These are phyloP conservation scores for Schlechtendalia chinensis DNA, from an alignment of 1,140 invertebrate genomes.

Conservation along the genomic window DNA sequence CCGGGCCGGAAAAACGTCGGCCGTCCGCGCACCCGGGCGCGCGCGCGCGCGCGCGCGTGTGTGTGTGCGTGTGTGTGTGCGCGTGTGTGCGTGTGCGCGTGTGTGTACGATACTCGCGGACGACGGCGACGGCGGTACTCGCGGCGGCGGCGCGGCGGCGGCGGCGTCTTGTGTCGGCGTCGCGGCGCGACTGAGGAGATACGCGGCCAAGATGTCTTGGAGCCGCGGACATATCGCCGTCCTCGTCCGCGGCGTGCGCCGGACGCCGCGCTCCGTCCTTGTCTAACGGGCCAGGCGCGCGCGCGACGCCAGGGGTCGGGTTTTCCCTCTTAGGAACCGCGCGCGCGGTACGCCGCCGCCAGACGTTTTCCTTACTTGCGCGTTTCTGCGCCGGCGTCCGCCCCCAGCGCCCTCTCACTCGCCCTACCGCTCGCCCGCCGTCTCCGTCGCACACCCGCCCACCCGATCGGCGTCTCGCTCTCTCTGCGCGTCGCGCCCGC, in stretches of 20 bases:
- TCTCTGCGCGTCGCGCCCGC: too few species aligned
- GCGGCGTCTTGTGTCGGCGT: slow-evolving; percentile 47
- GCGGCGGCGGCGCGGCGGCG: slow-evolving; percentile 39
- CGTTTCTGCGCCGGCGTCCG: slow-evolving; percentile 54
- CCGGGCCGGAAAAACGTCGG: slow-evolving; percentile 50
- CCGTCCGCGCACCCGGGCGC: not conserved
- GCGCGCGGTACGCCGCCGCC: slow-evolving; percentile 47
- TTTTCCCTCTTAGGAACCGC: slow-evolving; percentile 52
- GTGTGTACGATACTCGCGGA: slow-evolving; percentile 26
- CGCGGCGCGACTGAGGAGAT: slow-evolving; percentile 50
- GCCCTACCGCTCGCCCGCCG: not conserved
- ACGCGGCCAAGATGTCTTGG: slow-evolving; percentile 50
- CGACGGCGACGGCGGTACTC: slow-evolving; percentile 22
- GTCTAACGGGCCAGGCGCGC: slow-evolving; percentile 18
- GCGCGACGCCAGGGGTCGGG: slow-evolving; percentile 31
- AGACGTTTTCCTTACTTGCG: slow-evolving; percentile 53
- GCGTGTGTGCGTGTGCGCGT: slow-evolving; percentile 20
- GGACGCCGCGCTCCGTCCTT: slow-evolving; percentile 47
- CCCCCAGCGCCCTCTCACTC: slow-evolving; percentile 48
- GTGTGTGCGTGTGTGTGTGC: slow-evolving; percentile 25
- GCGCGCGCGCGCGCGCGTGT: slow-evolving; percentile 10
- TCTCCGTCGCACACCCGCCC: not conserved
- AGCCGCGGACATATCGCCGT: slow-evolving; percentile 48
- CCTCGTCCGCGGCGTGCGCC: slow-evolving; percentile 49
- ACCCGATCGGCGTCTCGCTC: not conserved